Percentiles rank a stretch among this genome's conserved stretches.
phyloP scores from a whole-genome alignment of 2,113 vertebrate species.

The Gobius niger region DNA sequence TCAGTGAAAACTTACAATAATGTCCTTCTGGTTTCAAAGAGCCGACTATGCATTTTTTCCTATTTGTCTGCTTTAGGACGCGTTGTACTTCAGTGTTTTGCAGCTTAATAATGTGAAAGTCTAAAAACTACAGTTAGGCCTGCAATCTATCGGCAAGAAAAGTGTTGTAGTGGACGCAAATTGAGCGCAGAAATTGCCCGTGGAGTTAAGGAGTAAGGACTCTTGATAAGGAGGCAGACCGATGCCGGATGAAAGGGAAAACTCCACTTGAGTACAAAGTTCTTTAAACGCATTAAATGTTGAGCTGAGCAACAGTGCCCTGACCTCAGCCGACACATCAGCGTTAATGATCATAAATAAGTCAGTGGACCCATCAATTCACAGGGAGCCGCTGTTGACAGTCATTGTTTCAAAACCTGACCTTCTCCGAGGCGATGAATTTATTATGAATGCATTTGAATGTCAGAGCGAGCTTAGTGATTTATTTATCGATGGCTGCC shows the following conservation, averaged over 20 bases:
- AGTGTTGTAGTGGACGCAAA: too few species aligned
- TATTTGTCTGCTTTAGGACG: too few species aligned
- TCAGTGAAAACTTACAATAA: too few species aligned
- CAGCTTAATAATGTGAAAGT: too few species aligned
- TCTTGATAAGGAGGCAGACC: too few species aligned
- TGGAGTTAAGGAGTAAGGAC: too few species aligned
- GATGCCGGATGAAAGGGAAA: neutral
- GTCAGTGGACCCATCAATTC: conserved; percentile 5
- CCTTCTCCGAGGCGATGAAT: conserved; percentile 31
- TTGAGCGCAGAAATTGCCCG: too few species aligned
- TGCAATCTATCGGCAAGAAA: too few species aligned
- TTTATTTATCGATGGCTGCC: conserved; percentile 25
- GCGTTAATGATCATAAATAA: conserved; percentile 5
- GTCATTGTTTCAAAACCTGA: conserved; percentile 42
- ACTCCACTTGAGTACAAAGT: neutral
- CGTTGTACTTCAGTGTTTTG: too few species aligned
- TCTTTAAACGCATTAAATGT: neutral
- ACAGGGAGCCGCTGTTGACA: conserved; percentile 14
- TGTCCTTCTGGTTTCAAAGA: too few species aligned
- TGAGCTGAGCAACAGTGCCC: neutral
- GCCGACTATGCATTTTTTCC: too few species aligned
- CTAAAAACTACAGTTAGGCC: too few species aligned
- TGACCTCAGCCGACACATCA: neutral
- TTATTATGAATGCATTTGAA: conserved; percentile 47
- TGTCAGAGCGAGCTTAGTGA: conserved; percentile 33